Percentiles rank a stretch among this genome's conserved stretches.
phyloP scores from a whole-genome alignment of 2,797 vertebrate species.

The Echiichthys vipera region DNA sequence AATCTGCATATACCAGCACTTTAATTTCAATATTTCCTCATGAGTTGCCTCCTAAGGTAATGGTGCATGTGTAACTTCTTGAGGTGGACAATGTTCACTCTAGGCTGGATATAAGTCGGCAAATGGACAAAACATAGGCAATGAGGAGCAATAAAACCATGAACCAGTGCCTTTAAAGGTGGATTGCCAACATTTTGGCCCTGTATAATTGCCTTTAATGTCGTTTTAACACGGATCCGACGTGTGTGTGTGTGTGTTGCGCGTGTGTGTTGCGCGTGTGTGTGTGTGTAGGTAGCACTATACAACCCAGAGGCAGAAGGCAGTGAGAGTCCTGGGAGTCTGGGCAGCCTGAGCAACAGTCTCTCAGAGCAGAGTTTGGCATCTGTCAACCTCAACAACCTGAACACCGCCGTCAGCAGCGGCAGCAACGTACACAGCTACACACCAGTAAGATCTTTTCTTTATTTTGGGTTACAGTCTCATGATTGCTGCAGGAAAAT shows the following conservation, averaged over 20 bases:
- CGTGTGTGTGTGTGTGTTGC: conserved; percentile 38
- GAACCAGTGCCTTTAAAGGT: conserved; percentile 25
- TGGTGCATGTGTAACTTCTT: conserved; percentile 43
- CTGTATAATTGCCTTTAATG: conserved; percentile 23
- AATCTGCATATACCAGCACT: conserved; percentile 41
- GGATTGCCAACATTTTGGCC: conserved; percentile 16
- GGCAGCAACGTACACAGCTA: conserved; percentile 84
- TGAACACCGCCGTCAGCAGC: conserved; percentile 87
- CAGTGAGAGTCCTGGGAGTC: conserved; percentile 91
- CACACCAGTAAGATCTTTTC: conserved; percentile 69
- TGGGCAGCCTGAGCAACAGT: conserved; percentile 93
- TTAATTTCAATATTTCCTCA: conserved; percentile 57
- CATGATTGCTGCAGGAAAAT: conserved; percentile 29
- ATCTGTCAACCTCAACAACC: conserved; percentile 92
- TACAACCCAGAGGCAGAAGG: conserved; percentile 92
- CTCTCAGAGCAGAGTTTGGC: conserved; percentile 93
- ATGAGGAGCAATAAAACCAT: conserved; percentile 17
- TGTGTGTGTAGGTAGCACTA: conserved; percentile 86
- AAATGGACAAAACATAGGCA: conserved; percentile 11
- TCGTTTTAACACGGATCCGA: conserved; percentile 23
- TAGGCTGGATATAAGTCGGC: conserved; percentile 2
- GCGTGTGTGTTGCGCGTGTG: conserved; percentile 25
- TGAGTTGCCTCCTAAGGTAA: conserved; percentile 47
- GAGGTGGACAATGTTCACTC: conserved; percentile 24
- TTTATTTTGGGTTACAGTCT: conserved; percentile 19